These are phyloP conservation scores for Sinocyclocheilus maitianheensis DNA, from an alignment of 2,113 vertebrate species.

Conservation along the genomic window DNA sequence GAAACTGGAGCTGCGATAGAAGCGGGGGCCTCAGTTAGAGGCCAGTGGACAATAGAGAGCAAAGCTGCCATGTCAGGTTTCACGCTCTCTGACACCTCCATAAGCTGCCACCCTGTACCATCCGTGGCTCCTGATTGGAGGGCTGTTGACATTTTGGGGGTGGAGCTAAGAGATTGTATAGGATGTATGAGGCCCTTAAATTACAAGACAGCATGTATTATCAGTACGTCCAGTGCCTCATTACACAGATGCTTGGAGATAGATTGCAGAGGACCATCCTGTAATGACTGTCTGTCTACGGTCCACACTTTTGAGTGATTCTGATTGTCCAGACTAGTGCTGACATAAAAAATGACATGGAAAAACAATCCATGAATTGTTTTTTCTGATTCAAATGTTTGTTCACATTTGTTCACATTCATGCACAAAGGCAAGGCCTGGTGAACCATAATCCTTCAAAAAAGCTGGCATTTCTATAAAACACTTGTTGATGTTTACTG, in stretches of 20 bases:
- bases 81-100: conserved; percentile 32
- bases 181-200: conserved; percentile 26
- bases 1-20: conserved; percentile 68
- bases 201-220: conserved; percentile 32
- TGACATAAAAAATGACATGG: not conserved
- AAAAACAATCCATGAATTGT: not conserved
- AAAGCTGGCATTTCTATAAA: not conserved
- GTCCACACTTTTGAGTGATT: not conserved
- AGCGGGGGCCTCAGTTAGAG: conserved; percentile 61
- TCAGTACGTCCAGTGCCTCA: conserved; percentile 7
- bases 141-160: conserved; percentile 45
- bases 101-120: not conserved
- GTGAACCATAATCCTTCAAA: not conserved
- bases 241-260: conserved; percentile 45
- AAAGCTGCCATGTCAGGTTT: conserved; percentile 50
- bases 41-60: conserved; percentile 53
- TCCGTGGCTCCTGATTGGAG: conserved; percentile 36
- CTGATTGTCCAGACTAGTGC: not conserved
- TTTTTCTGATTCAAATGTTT: not conserved
- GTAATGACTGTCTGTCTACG: not conserved
- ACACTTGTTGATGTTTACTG: not conserved
- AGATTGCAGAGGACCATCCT: conserved; percentile 18
- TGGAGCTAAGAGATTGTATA: conserved; percentile 17
- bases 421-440: not conserved
- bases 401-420: not conserved